Percentiles rank a stretch among this genome's conserved stretches.
These are phyloP conservation scores for Mastomys natalensis DNA, from an alignment of 2,113 vertebrate species.

Conservation along the genomic window DNA sequence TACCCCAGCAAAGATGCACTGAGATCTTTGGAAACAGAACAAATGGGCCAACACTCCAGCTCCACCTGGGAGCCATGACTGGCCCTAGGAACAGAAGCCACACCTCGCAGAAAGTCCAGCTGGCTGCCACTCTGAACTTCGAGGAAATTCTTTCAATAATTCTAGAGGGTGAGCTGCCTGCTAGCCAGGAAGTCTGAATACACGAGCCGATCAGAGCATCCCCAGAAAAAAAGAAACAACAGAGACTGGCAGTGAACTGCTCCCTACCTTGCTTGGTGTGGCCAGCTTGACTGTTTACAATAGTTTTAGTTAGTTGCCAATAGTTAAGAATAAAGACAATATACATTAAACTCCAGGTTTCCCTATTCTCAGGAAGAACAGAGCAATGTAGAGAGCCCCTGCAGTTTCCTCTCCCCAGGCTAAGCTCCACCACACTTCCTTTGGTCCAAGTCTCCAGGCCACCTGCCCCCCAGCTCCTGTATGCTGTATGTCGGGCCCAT, in stretches of 20 bases:
- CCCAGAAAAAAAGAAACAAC: not conserved
- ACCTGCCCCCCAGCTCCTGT: not conserved
- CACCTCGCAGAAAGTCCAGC: constrained; percentile 62
- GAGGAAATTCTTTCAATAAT: constrained; percentile 65
- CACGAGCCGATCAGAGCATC: not conserved
- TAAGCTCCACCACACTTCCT: not conserved
- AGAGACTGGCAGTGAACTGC: not conserved
- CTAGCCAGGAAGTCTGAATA: constrained; percentile 56
- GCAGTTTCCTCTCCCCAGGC: rapidly evolving
- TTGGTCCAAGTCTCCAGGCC: not conserved
- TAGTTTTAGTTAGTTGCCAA: constrained; percentile 29
- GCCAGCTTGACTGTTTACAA: not conserved
- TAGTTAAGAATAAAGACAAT: not conserved
- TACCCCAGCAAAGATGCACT: not conserved
- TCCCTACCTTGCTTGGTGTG: not conserved
- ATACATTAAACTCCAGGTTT: constrained; percentile 15
- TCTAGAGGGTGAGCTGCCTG: constrained; percentile 8
- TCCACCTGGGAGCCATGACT: constrained; percentile 13
- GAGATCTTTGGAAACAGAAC: constrained; percentile 42
- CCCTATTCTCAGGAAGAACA: not conserved
- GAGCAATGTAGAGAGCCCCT: not conserved
- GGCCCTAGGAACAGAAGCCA: not conserved
- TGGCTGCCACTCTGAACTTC: constrained; percentile 61
- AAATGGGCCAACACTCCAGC: constrained; percentile 47
- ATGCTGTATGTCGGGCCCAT: not conserved